A percentile compares a stretch with the other conserved stretches of the same genome.
Evolutionary conservation across 2,113 vertebrate species (phyloP).

Genomic region (Grantiella picta): DNA sequence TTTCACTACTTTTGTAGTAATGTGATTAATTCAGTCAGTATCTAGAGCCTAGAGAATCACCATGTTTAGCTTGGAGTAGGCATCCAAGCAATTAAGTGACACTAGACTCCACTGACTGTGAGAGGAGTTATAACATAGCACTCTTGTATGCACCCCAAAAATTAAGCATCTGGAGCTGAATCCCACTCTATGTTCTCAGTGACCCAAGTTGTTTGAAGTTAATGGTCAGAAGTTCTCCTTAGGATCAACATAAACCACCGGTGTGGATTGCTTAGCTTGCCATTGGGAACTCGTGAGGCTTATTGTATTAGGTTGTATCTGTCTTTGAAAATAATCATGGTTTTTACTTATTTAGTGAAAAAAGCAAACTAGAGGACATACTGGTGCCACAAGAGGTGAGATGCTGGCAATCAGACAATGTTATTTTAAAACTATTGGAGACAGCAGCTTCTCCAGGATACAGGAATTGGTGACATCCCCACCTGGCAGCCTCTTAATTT

Average conservation of each 20-base stretch:
- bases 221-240: background rate
- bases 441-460: background rate
- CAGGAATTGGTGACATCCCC: background rate
- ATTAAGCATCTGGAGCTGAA: background rate
- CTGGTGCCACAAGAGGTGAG: background rate
- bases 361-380: background rate
- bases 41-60: background rate
- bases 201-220: background rate
- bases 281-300: background rate
- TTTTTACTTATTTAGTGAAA: background rate
- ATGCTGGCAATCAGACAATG: background rate
- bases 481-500: background rate
- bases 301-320: background rate
- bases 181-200: background rate
- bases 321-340: background rate
- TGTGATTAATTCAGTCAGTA: background rate
- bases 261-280: background rate
- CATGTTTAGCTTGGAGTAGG: background rate
- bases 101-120: background rate
- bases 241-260: rapidly evolving
- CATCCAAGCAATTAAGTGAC: background rate
- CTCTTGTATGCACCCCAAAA: background rate
- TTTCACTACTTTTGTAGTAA: background rate
- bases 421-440: background rate
- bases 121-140: background rate